phyloP scores from a whole-genome alignment of 2,888 invertebrate species.

The Odontothrips loti region DNA sequence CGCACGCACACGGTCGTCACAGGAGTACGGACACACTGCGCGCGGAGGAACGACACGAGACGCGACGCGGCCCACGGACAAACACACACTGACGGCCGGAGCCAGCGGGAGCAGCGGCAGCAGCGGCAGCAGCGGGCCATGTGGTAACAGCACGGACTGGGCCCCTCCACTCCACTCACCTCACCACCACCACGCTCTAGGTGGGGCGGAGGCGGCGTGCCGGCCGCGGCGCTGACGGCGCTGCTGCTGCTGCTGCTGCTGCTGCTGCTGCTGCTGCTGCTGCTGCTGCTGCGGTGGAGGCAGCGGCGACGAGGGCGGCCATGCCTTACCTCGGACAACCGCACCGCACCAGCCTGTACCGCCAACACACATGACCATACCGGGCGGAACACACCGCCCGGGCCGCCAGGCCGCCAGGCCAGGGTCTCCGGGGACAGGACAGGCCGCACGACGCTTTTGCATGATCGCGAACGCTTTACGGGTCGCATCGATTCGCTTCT shows the following conservation, averaged over 20 bases:
- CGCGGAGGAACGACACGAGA: too few species aligned
- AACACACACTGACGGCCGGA: background rate
- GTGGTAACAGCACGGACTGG: background rate
- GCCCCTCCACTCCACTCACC: background rate
- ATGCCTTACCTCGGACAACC: background rate
- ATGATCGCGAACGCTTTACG: too few species aligned
- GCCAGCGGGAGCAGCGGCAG: background rate
- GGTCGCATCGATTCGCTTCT: too few species aligned
- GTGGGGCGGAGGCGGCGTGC: background rate
- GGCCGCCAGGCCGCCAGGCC: too few species aligned
- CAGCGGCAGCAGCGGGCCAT: background rate
- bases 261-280: too few species aligned
- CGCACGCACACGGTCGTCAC: too few species aligned
- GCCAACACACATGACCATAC: constrained; percentile 16
- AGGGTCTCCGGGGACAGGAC: too few species aligned
- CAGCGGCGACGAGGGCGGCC: background rate
- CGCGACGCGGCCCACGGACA: too few species aligned
- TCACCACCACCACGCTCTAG: background rate
- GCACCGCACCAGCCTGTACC: background rate
- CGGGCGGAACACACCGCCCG: background rate
- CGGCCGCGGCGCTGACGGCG: background rate
- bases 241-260: too few species aligned
- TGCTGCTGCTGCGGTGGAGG: too few species aligned
- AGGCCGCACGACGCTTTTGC: too few species aligned
- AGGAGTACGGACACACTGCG: too few species aligned